phyloP scores from a whole-genome alignment of 2,113 vertebrate genomes.

The Poeciliopsis turrubarensis region DNA sequence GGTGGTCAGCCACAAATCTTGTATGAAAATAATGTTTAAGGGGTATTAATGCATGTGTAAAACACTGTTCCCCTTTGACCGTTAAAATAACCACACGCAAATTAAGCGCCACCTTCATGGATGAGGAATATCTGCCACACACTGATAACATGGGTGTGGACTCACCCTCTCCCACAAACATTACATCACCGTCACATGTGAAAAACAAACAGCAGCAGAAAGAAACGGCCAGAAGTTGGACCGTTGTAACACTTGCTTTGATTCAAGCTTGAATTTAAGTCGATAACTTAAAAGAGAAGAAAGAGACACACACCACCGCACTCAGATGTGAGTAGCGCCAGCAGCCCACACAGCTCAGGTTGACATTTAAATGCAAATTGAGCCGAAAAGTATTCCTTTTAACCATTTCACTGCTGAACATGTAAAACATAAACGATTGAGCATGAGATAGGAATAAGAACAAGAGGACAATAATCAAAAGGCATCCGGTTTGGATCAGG shows the following conservation, averaged over 20 bases:
- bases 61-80: neutral
- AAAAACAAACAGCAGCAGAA: conserved; percentile 24
- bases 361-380: conserved; percentile 52
- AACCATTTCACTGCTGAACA: neutral
- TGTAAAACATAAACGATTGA: neutral
- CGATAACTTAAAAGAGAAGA: neutral
- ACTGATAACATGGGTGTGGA: conserved; percentile 72
- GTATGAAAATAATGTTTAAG: neutral
- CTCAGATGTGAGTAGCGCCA: conserved; percentile 20
- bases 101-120: neutral
- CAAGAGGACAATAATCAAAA: neutral
- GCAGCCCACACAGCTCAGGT: conserved; percentile 41
- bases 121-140: conserved; percentile 47
- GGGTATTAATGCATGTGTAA: neutral
- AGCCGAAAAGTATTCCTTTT: conserved; percentile 8
- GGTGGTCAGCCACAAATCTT: neutral
- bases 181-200: conserved; percentile 16
- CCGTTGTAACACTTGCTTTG: neutral
- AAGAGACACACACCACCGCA: conserved; percentile 18
- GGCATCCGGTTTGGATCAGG: neutral
- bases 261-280: neutral
- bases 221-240: neutral
- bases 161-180: conserved; percentile 22
- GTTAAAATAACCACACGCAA: neutral
- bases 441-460: neutral